Base-by-base conservation (phyloP, 2,888 invertebrate genomes). In the Leucophenga montana region DNA sequence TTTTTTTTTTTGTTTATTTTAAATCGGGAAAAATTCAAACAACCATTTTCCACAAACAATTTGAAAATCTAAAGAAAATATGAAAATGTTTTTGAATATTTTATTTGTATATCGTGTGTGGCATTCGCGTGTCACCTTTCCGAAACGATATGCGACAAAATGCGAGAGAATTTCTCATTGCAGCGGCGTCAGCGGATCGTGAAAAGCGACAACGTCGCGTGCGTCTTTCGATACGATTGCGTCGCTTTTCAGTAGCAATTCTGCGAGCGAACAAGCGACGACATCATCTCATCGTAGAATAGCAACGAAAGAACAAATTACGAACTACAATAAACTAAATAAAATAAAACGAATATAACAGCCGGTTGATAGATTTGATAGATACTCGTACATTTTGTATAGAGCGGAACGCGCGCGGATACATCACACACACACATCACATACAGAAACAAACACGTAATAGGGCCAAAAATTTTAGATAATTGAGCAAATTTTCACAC, bases 401-500 rank as follows among this genome's bases (percentile, higher is more conserved):
- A 39, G 39, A 39, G 27, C 27, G 27, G 27, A 11, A 39, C 22
- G 56, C 2, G 44, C 18, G 44, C 39, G 20, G 61, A 18, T 39
- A 44, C 18, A n/a, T n/a, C n/a, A n/a, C n/a, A n/a, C n/a, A n/a
- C n/a, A n/a, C n/a, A n/a, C n/a, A n/a, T n/a, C n/a, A 61, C 16
- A 27, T 0, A 39, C 61, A 18, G 27, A 57, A 11, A 27, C n/a
- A 3, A 13, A 4, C 57, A 27, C 57, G 57, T 57, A 57, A 2
- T 61, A 39, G 39, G 56, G 56, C 11, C 27, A 18, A 44, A 39
- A 61, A 61, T 61, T 61, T 39, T 9, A 44, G 20, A 44, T 66
- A 67, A 67, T 67, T 67, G 67, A 67, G 67, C 59, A 67, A 67
- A 67, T 16, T 39, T 27, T 39, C 14, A 57, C 62, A 61, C 1